Base-by-base conservation (phyloP, 2,888 invertebrate genomes). In the Macaria liturata region DNA sequence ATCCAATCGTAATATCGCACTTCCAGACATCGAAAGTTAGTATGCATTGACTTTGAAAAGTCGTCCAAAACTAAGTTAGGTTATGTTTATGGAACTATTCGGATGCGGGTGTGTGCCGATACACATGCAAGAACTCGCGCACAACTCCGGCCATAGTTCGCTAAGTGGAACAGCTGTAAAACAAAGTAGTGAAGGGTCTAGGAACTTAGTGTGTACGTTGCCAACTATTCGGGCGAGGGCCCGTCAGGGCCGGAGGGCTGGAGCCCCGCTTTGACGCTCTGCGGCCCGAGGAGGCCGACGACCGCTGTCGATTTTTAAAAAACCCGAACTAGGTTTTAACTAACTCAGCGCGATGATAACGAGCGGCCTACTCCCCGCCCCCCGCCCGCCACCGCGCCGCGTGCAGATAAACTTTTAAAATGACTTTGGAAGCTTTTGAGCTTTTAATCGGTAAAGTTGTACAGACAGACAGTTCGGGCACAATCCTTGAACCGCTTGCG, bases 391-490 rank as follows among this genome's bases (percentile, higher is more conserved):
- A 73, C 71, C 76, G 71, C 80, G 67, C 76, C 88, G 86, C 91
- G 87, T 87, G 84, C 88, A 92, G 92, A 92, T 92, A 92, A 92
- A 92, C 92, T 92, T 92, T 92, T 92, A 92, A 92, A 92, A 92
- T 92, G 92, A 92, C 92, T 92, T 92, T 91, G 90, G 92, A 91
- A 92, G 92, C 92, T 92, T 92, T 92, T 92, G 92, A 92, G 92
- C 92, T 92, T 92, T 92, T 92, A 92, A 92, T 92, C 92, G 92
- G 91, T 90, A 91, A 92, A 92, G 92, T 92, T 92, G 91, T 90
- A 91, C 92, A 91, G 92, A 91, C 91, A 92, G 92, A 91, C 92
- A 91, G 92, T 91, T 91, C 88, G 91, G 91, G 87, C 83, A 90
- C 92, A 92, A 92, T 92, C 92, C 92, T 92, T 92, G 92, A 92